These are phyloP conservation scores for Drosophila sordidula DNA, from an alignment of 2,888 invertebrate species.

Conservation along the genomic window DNA sequence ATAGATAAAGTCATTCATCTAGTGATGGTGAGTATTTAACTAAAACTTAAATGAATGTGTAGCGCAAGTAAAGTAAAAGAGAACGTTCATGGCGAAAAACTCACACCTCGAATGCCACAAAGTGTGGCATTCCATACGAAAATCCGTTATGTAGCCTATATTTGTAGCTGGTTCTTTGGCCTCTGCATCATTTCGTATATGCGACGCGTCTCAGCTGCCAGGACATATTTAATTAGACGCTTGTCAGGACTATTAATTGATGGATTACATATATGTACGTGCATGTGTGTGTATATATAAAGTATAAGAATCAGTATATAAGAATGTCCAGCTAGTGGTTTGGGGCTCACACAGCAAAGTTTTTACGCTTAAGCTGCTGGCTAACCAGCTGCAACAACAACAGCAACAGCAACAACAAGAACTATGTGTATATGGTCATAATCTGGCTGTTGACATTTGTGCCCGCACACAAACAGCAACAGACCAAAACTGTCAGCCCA, in stretches of 20 bases:
- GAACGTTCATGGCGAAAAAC: conserved; percentile 6
- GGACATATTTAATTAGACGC: conserved; percentile 72
- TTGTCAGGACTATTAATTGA: conserved; percentile 72
- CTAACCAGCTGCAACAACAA: conserved; percentile 46
- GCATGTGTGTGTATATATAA: conserved; percentile 14
- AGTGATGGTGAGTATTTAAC: conserved; percentile 31
- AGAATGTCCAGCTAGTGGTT: conserved; percentile 2
- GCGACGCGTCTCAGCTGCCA: conserved; percentile 41
- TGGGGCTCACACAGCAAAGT: conserved; percentile 3
- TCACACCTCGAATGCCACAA: background rate
- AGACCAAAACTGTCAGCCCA: conserved; percentile 54
- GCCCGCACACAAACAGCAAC: conserved; percentile 55
- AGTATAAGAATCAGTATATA: conserved; percentile 2
- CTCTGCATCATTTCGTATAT: conserved; percentile 21
- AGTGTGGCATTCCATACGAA: background rate
- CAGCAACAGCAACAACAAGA: conserved; percentile 18
- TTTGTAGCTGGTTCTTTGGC: conserved; percentile 26
- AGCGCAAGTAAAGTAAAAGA: conserved; percentile 14
- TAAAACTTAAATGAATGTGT: conserved; percentile 51
- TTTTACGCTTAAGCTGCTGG: conserved; percentile 57
- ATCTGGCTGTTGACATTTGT: conserved; percentile 70
- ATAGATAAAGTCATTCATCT: conserved; percentile 19
- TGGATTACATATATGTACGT: conserved; percentile 56
- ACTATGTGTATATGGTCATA: conserved; percentile 51
- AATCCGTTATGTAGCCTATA: conserved; percentile 25